Conservation (phyloP, 1,140 invertebrate species). For the Micrasema minimum region DNA sequence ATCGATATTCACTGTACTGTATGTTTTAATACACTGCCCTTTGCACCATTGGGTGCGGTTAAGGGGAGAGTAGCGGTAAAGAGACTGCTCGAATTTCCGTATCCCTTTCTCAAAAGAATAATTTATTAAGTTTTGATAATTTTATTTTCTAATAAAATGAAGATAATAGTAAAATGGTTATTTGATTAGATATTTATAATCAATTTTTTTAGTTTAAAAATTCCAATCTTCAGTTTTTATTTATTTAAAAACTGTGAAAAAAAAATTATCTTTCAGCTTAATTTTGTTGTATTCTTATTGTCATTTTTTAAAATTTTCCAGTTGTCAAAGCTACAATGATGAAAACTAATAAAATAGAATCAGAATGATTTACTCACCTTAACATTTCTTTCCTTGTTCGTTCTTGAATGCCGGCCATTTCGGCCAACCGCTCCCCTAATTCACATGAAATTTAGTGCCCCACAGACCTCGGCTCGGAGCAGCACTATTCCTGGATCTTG, state of each 20-base stretch:
- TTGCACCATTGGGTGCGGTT: too few species aligned
- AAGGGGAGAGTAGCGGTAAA: neutral
- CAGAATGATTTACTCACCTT: neutral
- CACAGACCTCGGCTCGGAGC: too few species aligned
- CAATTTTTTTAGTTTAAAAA: neutral
- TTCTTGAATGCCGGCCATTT: neutral
- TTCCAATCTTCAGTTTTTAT: neutral
- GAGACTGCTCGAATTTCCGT: neutral
- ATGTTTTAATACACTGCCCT: too few species aligned
- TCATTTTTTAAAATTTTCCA: neutral
- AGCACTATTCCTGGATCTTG: too few species aligned
- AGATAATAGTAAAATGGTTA: neutral
- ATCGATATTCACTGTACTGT: too few species aligned
- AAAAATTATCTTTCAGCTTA: too few species aligned
- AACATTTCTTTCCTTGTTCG: neutral
- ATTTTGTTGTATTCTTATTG: neutral
- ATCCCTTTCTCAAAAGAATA: neutral
- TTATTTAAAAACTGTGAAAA: neutral
- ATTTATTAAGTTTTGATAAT: neutral
- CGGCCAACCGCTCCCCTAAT: conserved; percentile 47
- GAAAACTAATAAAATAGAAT: neutral
- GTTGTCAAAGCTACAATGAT: neutral
- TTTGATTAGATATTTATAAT: neutral
- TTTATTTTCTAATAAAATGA: neutral
- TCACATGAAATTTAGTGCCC: conserved; percentile 48